Evolutionary conservation across 2,797 vertebrate genomes (phyloP).

Genomic region (Varecia variegata): DNA sequence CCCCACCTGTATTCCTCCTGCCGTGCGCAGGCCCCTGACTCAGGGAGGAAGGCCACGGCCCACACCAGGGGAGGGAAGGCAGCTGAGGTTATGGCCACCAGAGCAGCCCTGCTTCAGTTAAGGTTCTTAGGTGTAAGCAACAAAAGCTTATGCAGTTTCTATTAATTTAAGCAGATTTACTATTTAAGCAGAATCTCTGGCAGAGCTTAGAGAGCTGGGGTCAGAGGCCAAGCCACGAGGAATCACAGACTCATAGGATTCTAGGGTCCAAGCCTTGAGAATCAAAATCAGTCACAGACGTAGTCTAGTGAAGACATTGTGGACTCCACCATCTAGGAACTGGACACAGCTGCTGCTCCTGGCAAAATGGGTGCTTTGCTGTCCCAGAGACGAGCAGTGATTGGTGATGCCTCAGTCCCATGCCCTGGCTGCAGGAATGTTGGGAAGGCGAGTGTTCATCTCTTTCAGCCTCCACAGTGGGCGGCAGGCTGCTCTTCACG

Average conservation of each 20-base stretch:
- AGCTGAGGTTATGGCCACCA: not conserved
- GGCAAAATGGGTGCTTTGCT: not conserved
- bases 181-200: not conserved
- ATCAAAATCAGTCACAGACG: not conserved
- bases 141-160: not conserved
- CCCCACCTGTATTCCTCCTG: not conserved
- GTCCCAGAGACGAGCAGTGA: not conserved
- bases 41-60: not conserved
- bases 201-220: not conserved
- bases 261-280: not conserved
- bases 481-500: not conserved
- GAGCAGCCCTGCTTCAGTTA: not conserved
- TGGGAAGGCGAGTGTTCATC: not conserved
- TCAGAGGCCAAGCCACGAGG: not conserved
- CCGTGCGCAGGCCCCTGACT: not conserved
- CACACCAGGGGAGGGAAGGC: not conserved
- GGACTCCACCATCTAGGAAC: not conserved
- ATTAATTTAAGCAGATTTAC: not conserved
- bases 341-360: not conserved
- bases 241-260: not conserved
- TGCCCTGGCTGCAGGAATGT: fast-evolving
- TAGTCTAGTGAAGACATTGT: too few relatives aligned
- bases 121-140: not conserved
- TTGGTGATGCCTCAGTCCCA: fast-evolving
- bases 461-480: not conserved